Evolutionary conservation across 2,113 vertebrate species (phyloP).

Genomic region (Saccopteryx leptura): DNA sequence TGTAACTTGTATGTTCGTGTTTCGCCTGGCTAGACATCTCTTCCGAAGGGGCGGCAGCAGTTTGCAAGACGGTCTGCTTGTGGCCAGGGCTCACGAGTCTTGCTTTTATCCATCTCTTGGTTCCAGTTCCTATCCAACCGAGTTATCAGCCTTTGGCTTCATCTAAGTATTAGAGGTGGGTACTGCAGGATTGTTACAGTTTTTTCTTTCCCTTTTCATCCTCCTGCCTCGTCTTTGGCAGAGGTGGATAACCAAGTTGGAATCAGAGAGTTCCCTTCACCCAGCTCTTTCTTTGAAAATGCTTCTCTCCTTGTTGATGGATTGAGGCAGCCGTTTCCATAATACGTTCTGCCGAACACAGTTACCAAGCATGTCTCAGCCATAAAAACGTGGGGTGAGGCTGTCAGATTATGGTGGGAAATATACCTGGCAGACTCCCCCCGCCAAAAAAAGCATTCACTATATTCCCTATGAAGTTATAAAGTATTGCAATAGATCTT

Average conservation of each 20-base stretch:
- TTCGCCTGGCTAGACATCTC: background rate
- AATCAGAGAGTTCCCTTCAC: constrained; percentile 1
- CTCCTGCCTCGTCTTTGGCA: background rate
- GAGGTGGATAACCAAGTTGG: constrained; percentile 9
- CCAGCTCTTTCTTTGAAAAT: background rate
- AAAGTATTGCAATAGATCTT: background rate
- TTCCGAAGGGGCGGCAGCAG: background rate
- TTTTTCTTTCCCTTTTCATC: background rate
- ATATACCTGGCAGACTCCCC: background rate
- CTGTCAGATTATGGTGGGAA: background rate
- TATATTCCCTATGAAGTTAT: background rate
- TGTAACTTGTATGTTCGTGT: fast-evolving
- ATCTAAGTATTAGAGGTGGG: background rate
- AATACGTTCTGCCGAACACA: background rate
- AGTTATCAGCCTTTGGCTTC: background rate
- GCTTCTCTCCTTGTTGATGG: background rate
- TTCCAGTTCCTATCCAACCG: background rate
- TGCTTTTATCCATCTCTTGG: background rate
- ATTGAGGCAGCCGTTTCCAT: constrained; percentile 12
- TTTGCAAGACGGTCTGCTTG: background rate
- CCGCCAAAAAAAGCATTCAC: background rate
- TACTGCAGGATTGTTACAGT: background rate
- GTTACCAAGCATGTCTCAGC: constrained; percentile 4
- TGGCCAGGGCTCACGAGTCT: background rate
- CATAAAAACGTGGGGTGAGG: background rate